Evolutionary conservation across 2,113 vertebrate genomes (phyloP).

Genomic region (Takifugu flavidus): DNA sequence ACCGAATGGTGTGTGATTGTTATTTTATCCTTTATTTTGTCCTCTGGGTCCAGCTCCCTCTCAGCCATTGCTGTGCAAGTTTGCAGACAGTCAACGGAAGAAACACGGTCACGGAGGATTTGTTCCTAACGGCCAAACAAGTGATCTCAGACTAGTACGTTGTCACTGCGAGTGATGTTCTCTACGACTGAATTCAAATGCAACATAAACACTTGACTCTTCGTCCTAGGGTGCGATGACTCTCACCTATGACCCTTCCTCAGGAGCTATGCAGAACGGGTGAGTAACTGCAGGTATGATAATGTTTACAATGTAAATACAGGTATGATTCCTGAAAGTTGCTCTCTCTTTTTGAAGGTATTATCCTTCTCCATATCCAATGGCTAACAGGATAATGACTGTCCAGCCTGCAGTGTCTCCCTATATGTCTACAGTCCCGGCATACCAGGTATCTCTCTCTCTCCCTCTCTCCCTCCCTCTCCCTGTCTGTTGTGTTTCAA

Average conservation of each 20-base stretch:
- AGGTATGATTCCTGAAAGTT: neutral
- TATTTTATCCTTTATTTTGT: neutral
- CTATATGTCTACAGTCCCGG: conserved; percentile 92
- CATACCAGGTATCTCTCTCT: conserved; percentile 84
- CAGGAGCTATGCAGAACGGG: conserved; percentile 96
- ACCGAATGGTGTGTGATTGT: conserved; percentile 13
- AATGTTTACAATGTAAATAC: neutral
- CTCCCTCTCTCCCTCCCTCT: neutral
- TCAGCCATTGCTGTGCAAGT: conserved; percentile 97
- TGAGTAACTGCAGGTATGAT: conserved; percentile 58
- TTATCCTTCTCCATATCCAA: conserved; percentile 92
- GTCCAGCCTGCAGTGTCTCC: conserved; percentile 91
- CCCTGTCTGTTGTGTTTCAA: neutral
- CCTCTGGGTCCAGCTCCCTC: conserved; percentile 79
- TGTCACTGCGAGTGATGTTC: conserved; percentile 15
- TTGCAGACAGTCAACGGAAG: conserved; percentile 98
- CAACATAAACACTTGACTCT: conserved; percentile 14
- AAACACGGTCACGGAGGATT: conserved; percentile 94
- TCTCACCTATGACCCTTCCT: conserved; percentile 93
- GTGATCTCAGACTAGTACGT: conserved; percentile 98
- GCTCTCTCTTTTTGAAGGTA: conserved; percentile 74
- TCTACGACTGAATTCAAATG: neutral
- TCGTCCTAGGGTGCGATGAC: conserved; percentile 89
- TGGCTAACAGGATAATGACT: conserved; percentile 92
- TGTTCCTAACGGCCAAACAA: conserved; percentile 90